These are phyloP conservation scores for Orius laevigatus DNA, from an alignment of 1,140 invertebrate species.

Conservation along the genomic window DNA sequence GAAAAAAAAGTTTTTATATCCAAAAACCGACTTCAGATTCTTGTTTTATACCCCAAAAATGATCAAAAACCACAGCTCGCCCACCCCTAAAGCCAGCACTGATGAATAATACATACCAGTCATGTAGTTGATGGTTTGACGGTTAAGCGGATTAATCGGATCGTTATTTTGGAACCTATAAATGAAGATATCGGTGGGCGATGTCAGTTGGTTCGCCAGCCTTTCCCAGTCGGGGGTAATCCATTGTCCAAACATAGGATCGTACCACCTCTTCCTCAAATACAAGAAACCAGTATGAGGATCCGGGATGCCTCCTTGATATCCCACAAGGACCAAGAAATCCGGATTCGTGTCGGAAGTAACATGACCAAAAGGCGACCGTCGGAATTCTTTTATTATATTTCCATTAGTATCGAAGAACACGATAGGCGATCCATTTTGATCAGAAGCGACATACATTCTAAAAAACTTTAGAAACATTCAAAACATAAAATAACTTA, in stretches of 20 bases:
- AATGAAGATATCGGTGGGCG: constrained; percentile 76
- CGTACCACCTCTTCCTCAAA: constrained; percentile 70
- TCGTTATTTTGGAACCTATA: constrained; percentile 86
- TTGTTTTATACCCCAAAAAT: no score
- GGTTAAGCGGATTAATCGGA: constrained; percentile 58
- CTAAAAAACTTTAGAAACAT: constrained; percentile 23
- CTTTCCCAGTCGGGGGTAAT: constrained; percentile 84
- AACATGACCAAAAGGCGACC: constrained; percentile 80
- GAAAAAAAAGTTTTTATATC: no score
- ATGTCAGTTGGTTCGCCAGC: constrained; percentile 58
- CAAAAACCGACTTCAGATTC: no score
- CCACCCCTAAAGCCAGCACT: not conserved
- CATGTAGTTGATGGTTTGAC: constrained; percentile 57
- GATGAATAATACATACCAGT: constrained; percentile 40
- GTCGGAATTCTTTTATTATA: constrained; percentile 74
- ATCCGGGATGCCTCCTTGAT: constrained; percentile 79
- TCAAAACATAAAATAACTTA: not conserved
- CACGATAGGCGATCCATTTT: constrained; percentile 77
- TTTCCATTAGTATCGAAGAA: constrained; percentile 81
- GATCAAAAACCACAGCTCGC: not conserved
- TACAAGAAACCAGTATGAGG: constrained; percentile 70
- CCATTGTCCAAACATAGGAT: constrained; percentile 85
- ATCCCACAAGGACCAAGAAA: constrained; percentile 81
- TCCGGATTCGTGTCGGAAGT: constrained; percentile 79
- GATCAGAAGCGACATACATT: constrained; percentile 84